phyloP scores from a whole-genome alignment of 2,888 invertebrate genomes.

The Pyrocoelia pectoralis region DNA sequence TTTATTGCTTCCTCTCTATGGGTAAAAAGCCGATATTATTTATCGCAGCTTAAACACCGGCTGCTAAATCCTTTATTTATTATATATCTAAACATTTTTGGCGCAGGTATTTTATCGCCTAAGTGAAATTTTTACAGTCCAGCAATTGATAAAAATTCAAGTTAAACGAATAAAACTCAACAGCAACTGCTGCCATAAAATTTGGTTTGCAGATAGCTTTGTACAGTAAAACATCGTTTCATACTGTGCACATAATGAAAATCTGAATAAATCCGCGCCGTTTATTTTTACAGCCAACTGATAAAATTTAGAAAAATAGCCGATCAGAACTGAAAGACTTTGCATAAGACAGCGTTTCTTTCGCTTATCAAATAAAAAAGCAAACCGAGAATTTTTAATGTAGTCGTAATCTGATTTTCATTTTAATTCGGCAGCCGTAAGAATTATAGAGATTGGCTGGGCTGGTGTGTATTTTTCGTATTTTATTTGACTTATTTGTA shows the following conservation, averaged over 20 bases:
- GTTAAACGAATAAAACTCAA: conserved; percentile 14
- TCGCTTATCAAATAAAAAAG: background rate
- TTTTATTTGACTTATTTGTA: too few species aligned
- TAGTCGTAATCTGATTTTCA: too few species aligned
- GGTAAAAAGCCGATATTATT: too few species aligned
- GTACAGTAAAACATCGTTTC: conserved; percentile 4
- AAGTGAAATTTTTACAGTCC: background rate
- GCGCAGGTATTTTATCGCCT: background rate
- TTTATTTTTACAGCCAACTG: background rate
- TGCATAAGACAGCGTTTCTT: background rate
- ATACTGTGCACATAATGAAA: conserved; percentile 13
- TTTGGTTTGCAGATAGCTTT: conserved; percentile 23
- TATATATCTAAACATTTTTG: background rate
- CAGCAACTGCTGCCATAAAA: conserved; percentile 21
- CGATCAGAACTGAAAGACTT: background rate
- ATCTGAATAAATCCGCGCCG: background rate
- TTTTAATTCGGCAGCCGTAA: too few species aligned
- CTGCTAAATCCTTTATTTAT: too few species aligned
- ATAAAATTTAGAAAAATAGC: background rate
- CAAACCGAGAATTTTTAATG: too few species aligned
- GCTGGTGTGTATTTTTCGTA: too few species aligned
- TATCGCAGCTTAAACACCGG: too few species aligned
- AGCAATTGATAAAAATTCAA: background rate
- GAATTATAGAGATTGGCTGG: too few species aligned
- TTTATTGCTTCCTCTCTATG: too few species aligned